Evolutionary conservation across 2,888 invertebrate genomes (phyloP), one percentile per base, ranked within the genome.

Genomic region (Nasonovia ribisnigri): DNA sequence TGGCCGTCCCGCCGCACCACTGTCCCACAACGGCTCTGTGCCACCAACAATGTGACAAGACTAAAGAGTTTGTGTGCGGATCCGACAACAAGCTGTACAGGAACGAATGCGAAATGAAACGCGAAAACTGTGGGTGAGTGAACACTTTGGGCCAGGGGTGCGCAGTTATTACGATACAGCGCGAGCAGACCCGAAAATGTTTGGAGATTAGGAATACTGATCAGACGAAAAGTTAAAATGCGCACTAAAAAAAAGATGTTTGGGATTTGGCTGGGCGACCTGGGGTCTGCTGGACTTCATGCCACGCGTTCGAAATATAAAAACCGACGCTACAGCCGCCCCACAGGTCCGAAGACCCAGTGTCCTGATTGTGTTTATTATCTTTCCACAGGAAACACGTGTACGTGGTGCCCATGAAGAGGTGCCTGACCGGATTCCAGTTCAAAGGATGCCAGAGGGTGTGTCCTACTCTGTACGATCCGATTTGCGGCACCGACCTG

Each of bases 401-500:
- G 90, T 98, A 97, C 96, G 98, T 98, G 77, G 98, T 98, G n/a
- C 98, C 98, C 0, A 97, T 98, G 96, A 98, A 98, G 95, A 97
- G 98, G 84, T 98, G 98, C 96, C 96, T 98, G 54, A 96, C 98
- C 89, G 97, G 98, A 94, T 98, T 98, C 96, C 97, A 98, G 95
- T 98, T 98, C 96, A 97, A 97, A 88, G 98, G 98, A 90, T 98
- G 98, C 95, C 98, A 98, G 90, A 97, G 97, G 95, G 98, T 98
- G 95, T 98, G 98, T 95, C 97, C 98, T 20, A 97, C 97, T 0
- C 98, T 98, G 95, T 98, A 97, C 96, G 98, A 98, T 95, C 98
- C 98, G 0, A 98, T 99, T 13, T 99, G 99, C 96, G 99, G 98
- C n/a, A 98, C 98, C 4, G 99, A 99, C 95, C 97, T 97, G 94